Evolutionary conservation across 1,140 invertebrate genomes (phyloP), one percentile per base, ranked within the genome.

Genomic region (Lepidurus arcticus): DNA sequence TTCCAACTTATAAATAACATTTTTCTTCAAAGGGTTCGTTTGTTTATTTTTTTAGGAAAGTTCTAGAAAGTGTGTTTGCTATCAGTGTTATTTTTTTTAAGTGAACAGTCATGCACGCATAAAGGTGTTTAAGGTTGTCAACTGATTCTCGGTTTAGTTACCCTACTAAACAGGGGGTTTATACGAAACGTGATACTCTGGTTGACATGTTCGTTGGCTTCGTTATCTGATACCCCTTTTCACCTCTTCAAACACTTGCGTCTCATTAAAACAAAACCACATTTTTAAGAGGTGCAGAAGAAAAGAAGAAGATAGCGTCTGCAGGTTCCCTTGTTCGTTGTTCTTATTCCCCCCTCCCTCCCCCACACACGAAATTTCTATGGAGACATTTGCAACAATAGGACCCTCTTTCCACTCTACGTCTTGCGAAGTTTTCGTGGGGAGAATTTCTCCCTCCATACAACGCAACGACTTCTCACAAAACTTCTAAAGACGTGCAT

Each of bases 331-430:
- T 65, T 13, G 53, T 65, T 11, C 53, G 9, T 65, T 65, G 53
- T 65, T 65, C 53, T 65, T n/a, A 9, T 65, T 65, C 53, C 53
- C 53, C 21, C 21, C 34, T 34, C 34, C 34, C 1, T 2, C 34
- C 34, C 34, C 34, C 34, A 34, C 34, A 34, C 34, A 3, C 34
- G 34, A 21, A 13, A 65, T 16, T 13, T 65, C 16, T 65, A 65
- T 65, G 53, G 53, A 65, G 53, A 65, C 53, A 65, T 65, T 65
- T 65, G 53, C 53, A 65, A 65, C 53, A 65, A 65, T 65, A 65
- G 53, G 21, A 65, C 53, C 16, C 53, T 21, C 16, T 65, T 65
- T 65, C 34, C 34, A 34, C 34, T 34, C 34, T 34, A 34, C 34
- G 34, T 34, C 34, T 34, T 34, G 34, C 34, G 34, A 34, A 34